phyloP scores from a whole-genome alignment of 2,113 vertebrate species.

The Neolamprologus modestus region DNA sequence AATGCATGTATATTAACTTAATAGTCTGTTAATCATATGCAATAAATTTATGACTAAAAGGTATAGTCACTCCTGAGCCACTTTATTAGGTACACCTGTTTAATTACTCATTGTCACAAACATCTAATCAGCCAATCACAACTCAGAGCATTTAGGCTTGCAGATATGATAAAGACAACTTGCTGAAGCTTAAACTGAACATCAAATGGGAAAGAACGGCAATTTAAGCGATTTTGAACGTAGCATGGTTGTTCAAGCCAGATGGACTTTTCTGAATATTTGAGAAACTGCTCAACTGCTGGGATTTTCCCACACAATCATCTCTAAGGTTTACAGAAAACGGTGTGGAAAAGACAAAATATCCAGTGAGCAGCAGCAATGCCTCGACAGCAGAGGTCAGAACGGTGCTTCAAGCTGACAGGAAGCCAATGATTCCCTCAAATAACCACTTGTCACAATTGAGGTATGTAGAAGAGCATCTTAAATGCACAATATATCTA shows the following conservation, averaged over 20 bases:
- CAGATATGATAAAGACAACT: not conserved
- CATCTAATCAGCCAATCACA: not conserved
- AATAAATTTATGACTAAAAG: not conserved
- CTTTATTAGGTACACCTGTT: not conserved
- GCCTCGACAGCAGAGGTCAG: not conserved
- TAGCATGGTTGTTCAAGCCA: not conserved
- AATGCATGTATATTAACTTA: not conserved
- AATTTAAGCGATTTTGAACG: not conserved
- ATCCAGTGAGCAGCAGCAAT: not conserved
- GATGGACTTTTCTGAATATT: not conserved
- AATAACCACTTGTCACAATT: not conserved
- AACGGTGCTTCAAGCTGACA: not conserved
- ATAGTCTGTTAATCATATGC: not conserved
- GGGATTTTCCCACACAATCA: not conserved
- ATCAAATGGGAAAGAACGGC: not conserved
- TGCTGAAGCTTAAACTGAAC: not conserved
- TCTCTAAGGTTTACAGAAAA: not conserved
- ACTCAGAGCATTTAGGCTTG: not conserved
- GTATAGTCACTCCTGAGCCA: not conserved
- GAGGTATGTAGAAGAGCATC: not conserved
- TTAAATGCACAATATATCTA: not conserved
- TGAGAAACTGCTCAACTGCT: not conserved
- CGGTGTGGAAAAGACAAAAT: not conserved
- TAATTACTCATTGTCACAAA: not conserved
- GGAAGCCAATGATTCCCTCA: not conserved